Conservation (phyloP, 92 coral and sea anemone species). For the Palythoa caribaeorum region DNA sequence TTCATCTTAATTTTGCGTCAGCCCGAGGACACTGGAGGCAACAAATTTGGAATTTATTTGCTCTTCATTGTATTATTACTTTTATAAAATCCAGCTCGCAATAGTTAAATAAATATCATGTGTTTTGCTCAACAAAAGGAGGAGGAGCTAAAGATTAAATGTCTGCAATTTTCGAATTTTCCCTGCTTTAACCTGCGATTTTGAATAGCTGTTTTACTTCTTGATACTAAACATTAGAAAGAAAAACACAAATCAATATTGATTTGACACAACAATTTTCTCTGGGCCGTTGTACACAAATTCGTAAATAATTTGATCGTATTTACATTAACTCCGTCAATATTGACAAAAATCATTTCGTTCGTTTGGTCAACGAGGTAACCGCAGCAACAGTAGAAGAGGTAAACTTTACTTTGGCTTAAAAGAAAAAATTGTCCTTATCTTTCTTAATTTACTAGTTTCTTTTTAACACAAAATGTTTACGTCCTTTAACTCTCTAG, state of each 20-base stretch:
- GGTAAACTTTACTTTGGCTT: not conserved
- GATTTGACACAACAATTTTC: constrained; percentile 2
- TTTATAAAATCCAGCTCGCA: constrained; percentile 27
- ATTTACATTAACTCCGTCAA: constrained; percentile 21
- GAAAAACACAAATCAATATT: not conserved
- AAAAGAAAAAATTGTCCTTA: not conserved
- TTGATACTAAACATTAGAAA: constrained; percentile 14
- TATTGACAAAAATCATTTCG: constrained; percentile 41
- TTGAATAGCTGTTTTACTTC: constrained; percentile 37
- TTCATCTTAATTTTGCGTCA: constrained; percentile 39
- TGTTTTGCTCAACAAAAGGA: constrained; percentile 47
- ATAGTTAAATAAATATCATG: constrained; percentile 51
- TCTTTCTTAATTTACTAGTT: not conserved
- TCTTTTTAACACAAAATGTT: not conserved
- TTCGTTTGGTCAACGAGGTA: constrained; percentile 1
- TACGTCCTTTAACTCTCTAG: not conserved
- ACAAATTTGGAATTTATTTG: constrained; percentile 30
- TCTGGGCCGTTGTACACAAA: not conserved
- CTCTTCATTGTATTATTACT: constrained; percentile 23
- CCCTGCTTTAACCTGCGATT: constrained; percentile 31
- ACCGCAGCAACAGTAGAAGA: constrained; percentile 9
- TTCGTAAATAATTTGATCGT: constrained; percentile 12
- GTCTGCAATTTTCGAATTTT: constrained; percentile 46
- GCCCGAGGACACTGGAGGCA: constrained; percentile 1
- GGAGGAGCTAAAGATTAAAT: constrained; percentile 74